phyloP scores from a whole-genome alignment of 2,797 vertebrate species.

The Xenops minutus region DNA sequence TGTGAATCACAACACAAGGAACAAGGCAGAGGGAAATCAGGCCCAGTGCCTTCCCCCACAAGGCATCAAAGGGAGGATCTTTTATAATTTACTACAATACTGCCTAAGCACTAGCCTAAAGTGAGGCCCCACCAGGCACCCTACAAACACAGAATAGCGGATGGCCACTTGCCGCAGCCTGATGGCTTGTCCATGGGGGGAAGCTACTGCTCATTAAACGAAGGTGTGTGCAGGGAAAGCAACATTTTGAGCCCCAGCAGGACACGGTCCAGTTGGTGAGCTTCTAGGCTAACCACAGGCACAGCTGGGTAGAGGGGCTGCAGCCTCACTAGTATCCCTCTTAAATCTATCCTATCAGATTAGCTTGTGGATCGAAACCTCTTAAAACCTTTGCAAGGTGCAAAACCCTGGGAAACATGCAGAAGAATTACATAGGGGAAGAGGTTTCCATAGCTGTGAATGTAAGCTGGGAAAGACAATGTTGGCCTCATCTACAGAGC shows the following conservation, averaged over 20 bases:
- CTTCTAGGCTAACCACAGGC: not conserved
- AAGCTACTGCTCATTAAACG: constrained; percentile 26
- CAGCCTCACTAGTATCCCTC: not conserved
- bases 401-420: not conserved
- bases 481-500: not conserved
- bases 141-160: not conserved
- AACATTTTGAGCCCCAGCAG: not conserved
- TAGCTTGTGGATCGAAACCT: not conserved
- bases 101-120: not conserved
- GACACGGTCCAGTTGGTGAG: rapidly evolving
- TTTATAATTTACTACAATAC: constrained; percentile 55
- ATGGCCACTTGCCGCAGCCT: not conserved
- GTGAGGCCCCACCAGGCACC: not conserved
- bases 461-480: not conserved
- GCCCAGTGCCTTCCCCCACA: not conserved
- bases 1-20: not conserved
- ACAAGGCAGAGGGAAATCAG: not conserved
- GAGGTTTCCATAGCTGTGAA: not conserved
- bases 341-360: not conserved
- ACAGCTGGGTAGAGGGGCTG: not conserved
- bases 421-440: not conserved
- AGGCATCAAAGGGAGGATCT: constrained; percentile 42
- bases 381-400: not conserved
- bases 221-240: not conserved
- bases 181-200: not conserved